phyloP scores from a whole-genome alignment of 2,888 invertebrate species.

The Coleophora flavipennella region DNA sequence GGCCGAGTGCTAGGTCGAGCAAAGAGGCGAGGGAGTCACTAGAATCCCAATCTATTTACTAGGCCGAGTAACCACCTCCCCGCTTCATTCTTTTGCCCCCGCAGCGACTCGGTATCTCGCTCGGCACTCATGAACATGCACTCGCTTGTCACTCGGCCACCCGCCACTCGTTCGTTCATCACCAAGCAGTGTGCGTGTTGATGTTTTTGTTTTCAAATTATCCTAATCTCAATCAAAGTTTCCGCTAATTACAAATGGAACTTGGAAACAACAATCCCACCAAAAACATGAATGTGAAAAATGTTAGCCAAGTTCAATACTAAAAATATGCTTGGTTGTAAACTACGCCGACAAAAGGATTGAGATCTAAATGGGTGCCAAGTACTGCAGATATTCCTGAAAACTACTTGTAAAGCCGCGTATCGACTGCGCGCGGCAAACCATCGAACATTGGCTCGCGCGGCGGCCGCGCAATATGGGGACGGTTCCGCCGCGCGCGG shows the following conservation, averaged over 20 bases:
- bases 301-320: too few species aligned
- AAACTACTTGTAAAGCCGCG: conserved; percentile 8
- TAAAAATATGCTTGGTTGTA: too few species aligned
- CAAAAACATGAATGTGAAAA: too few species aligned
- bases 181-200: conserved; percentile 1
- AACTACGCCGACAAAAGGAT: too few species aligned
- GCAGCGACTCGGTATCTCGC: conserved; percentile 9
- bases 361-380: not conserved
- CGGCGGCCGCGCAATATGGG: too few species aligned
- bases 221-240: conserved; percentile 4
- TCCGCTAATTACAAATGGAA: conserved; percentile 10
- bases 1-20: too few species aligned
- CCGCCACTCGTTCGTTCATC: too few species aligned
- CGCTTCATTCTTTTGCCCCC: conserved; percentile 10
- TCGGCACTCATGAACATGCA: conserved; percentile 11
- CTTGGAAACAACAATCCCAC: too few species aligned
- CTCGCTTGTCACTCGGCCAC: conserved; percentile 9
- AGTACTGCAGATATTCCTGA: conserved; percentile 6
- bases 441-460: too few species aligned
- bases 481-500: too few species aligned
- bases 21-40: too few species aligned
- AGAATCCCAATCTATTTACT: conserved; percentile 11
- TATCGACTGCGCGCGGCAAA: too few species aligned
- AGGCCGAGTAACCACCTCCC: conserved; percentile 9
- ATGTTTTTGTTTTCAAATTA: not conserved